Base-by-base conservation (phyloP, 2,888 invertebrate species). In the Amphipoea lucens region DNA sequence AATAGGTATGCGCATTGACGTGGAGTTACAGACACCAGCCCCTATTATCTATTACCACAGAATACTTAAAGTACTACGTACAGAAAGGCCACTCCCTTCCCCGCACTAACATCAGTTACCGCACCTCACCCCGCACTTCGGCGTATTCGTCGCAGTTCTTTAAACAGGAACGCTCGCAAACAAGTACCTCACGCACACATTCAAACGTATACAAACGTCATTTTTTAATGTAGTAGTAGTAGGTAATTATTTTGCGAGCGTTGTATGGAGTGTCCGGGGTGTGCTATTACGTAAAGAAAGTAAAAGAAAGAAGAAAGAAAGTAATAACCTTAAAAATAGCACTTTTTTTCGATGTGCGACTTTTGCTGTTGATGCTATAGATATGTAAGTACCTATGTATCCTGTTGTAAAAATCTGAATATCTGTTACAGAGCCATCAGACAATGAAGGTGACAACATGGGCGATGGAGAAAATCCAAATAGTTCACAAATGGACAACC, bases 381-480 rank as follows among this genome's bases (percentile, higher is more conserved):
- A 29, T 29, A 29, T 29, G 29, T 0, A 29, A 29, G 29, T 29
- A 91, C 45, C 7, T 48, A 20, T 57, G 2, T 42, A 42, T 40
- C 11, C 23, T 70, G 45, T 62, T 74, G 6, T 54, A 57, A 60
- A 42, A 65, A 36, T n/a, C 60, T 82, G 67, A 74, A 85, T 86
- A 45, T 70, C 67, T 81, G 90, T 91, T 78, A 91, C 78, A 95
- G 96, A 96, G 78, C 94, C 95, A 92, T 97, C 97, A 12, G 97
- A 97, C 82, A 97, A 96, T 91, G 97, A 97, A 92, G 97, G 95
- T 17, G 97, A 97, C 9, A 96, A 95, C 87, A 95, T 94, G 79
- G 96, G 93, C 9, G 96, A 96, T 73, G 94, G 93, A 90, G 96
- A 97, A 12, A 95, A 95, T 88, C 92, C 94, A 60, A 96, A 95